Percentiles rank a stretch among this genome's conserved stretches.
Conservation (phyloP, 2,113 vertebrate genomes). For the Athene noctua region DNA sequence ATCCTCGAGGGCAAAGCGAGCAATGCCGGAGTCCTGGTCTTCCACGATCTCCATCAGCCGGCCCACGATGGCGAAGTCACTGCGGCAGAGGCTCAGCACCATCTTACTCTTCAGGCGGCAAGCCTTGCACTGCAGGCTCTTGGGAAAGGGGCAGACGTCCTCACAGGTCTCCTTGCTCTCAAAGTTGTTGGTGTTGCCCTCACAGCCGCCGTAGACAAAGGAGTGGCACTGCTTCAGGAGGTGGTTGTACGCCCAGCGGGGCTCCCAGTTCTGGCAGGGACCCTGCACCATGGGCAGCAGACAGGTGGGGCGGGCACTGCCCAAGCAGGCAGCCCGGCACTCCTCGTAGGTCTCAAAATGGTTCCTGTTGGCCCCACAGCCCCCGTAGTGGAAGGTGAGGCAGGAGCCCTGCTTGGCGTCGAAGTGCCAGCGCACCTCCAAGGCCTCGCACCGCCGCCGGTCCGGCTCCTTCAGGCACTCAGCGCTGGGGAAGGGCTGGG, state of each 20-base stretch:
- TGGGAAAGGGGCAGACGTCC: slow-evolving; percentile 84
- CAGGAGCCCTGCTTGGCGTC: slow-evolving; percentile 83
- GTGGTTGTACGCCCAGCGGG: slow-evolving; percentile 91
- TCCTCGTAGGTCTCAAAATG: slow-evolving; percentile 92
- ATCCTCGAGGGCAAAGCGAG: slow-evolving; percentile 87
- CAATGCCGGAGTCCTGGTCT: slow-evolving; percentile 88
- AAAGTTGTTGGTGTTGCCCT: slow-evolving; percentile 93
- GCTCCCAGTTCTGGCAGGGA: slow-evolving; percentile 88
- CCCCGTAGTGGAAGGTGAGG: slow-evolving; percentile 81
- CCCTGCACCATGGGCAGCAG: slow-evolving; percentile 89
- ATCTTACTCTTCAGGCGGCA: slow-evolving; percentile 88
- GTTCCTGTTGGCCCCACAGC: slow-evolving; percentile 82
- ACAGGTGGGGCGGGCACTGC: slow-evolving; percentile 79
- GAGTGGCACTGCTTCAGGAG: slow-evolving; percentile 87
- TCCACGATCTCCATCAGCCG: slow-evolving; percentile 90
- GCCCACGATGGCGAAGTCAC: slow-evolving; percentile 94
- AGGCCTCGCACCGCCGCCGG: slow-evolving; percentile 75
- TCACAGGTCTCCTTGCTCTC: slow-evolving; percentile 86
- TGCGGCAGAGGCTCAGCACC: slow-evolving; percentile 89
- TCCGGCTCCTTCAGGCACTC: slow-evolving; percentile 85
- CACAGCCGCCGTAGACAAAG: slow-evolving; percentile 91
- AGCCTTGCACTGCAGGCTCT: slow-evolving; percentile 80
- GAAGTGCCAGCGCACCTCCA: slow-evolving; percentile 87
- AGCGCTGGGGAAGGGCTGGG: slow-evolving; percentile 73
- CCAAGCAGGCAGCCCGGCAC: slow-evolving; percentile 83